These are phyloP conservation scores for Ophthalmolycus amberensis DNA, from an alignment of 2,113 vertebrate genomes.

Conservation along the genomic window DNA sequence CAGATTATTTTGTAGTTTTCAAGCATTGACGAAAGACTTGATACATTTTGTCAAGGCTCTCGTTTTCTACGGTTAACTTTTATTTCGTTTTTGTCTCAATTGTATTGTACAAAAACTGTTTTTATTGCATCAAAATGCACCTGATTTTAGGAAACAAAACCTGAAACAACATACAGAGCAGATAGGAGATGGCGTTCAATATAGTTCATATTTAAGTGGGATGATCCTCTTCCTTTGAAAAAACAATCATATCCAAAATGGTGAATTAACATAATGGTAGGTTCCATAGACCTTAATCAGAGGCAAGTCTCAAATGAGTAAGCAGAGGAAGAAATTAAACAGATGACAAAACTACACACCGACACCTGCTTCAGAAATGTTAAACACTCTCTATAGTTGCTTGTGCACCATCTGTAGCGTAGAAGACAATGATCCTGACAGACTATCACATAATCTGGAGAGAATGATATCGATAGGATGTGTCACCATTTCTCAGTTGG, in stretches of 20 bases:
- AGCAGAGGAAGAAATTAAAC: slow-evolving; percentile 10
- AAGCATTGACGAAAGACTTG: background rate
- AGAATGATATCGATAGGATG: slow-evolving; percentile 28
- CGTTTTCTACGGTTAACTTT: background rate
- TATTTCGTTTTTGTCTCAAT: background rate
- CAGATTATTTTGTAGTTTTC: background rate
- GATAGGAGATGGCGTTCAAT: background rate
- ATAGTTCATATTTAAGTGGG: background rate
- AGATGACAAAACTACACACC: slow-evolving; percentile 14
- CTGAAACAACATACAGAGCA: background rate
- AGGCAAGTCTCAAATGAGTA: slow-evolving; percentile 1
- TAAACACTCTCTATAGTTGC: background rate
- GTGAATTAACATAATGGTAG: background rate
- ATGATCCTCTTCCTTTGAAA: background rate
- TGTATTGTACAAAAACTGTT: background rate
- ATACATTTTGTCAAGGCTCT: background rate
- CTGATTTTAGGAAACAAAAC: background rate
- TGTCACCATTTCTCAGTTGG: slow-evolving; percentile 20
- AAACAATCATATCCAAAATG: background rate
- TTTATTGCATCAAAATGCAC: background rate
- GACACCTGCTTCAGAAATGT: slow-evolving; percentile 40
- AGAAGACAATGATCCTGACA: slow-evolving; percentile 15
- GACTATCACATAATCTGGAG: slow-evolving; percentile 46
- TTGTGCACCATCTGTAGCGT: slow-evolving; percentile 23
- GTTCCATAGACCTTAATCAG: slow-evolving; percentile 16